Conservation (phyloP, 2,797 vertebrate genomes). For the Austrolebias charrua region DNA sequence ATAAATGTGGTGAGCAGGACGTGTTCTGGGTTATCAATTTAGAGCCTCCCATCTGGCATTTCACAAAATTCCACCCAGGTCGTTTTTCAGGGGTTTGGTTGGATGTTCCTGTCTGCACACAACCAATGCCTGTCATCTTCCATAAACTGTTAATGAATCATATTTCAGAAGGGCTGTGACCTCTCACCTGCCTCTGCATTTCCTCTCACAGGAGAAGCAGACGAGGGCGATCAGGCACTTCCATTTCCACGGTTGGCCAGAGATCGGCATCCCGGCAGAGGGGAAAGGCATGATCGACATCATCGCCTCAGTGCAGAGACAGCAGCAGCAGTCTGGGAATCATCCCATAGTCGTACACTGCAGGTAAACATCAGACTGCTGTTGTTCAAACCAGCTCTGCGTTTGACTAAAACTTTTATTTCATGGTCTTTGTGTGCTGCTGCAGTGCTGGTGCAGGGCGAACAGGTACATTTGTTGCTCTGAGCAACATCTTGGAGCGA, state of each 20-base stretch:
- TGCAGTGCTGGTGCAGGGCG: conserved; percentile 93
- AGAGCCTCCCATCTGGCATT: conserved; percentile 39
- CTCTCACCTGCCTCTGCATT: conserved; percentile 65
- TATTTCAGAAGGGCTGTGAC: conserved; percentile 38
- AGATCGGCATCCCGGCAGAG: conserved; percentile 92
- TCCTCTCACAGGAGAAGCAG: conserved; percentile 84
- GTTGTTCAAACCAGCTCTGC: background rate
- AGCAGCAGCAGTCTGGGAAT: conserved; percentile 97
- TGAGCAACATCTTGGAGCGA: conserved; percentile 97
- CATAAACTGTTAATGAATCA: conserved; percentile 39
- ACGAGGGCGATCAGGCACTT: conserved; percentile 90
- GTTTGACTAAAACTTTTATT: background rate
- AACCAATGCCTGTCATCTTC: conserved; percentile 43
- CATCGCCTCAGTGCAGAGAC: conserved; percentile 93
- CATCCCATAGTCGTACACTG: conserved; percentile 96
- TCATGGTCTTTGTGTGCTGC: conserved; percentile 8
- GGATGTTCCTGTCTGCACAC: conserved; percentile 15
- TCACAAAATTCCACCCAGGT: conserved; percentile 51
- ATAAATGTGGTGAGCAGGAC: conserved; percentile 37
- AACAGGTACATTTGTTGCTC: conserved; percentile 96
- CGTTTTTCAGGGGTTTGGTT: conserved; percentile 32
- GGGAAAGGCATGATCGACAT: conserved; percentile 98
- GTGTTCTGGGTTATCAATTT: conserved; percentile 19
- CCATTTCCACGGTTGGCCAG: conserved; percentile 98
- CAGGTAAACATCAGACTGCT: conserved; percentile 80